Base-by-base conservation (phyloP, 2,888 invertebrate species). In the Torymus aiolomorphi region DNA sequence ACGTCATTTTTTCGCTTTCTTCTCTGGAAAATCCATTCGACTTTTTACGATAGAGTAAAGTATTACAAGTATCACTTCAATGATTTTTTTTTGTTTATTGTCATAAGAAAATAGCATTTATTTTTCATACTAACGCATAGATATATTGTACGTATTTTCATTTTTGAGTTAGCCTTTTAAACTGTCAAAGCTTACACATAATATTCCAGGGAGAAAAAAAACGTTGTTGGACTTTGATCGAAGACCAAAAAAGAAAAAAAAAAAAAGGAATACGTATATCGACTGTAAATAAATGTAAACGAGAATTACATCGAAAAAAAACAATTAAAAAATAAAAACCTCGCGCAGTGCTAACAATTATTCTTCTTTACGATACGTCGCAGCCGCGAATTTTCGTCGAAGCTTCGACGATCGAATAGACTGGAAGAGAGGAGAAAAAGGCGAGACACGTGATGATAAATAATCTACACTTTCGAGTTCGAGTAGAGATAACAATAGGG, bases 241-340 rank as follows among this genome's bases (percentile, higher is more conserved):
- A 84, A 85, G 86, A 85, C 85, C 85, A 84, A 87, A 65, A 74
- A 54, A 31, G 54, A 42, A 73, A 76, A 85, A 87, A 78, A 85
- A 84, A 66, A 42, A 42, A 42, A 42, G 42, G 42, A 42, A 42
- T 8, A 42, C 4, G 42, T 42, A 42, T 42, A 42, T 42, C 8
- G 42, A 42, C 42, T 87, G 87, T 87, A 87, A 78, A 87, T 87
- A 87, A 80, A 67, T 87, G 86, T 87, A 85, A 84, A 86, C 85
- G 84, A 42, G 42, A 76, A 84, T 82, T 80, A 84, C 84, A 86
- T 87, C 85, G 85, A 87, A 78, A 77, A 72, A 80, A 42, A 42
- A 42, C 5, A 8, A 8, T 8, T 8, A 42, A 42, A 42, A 42
- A 42, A 5, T 42, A 42, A 5, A 42, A 42, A 42, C 42, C 0